phyloP scores from a whole-genome alignment of 2,888 invertebrate genomes.

The Acanthosoma haemorrhoidale region DNA sequence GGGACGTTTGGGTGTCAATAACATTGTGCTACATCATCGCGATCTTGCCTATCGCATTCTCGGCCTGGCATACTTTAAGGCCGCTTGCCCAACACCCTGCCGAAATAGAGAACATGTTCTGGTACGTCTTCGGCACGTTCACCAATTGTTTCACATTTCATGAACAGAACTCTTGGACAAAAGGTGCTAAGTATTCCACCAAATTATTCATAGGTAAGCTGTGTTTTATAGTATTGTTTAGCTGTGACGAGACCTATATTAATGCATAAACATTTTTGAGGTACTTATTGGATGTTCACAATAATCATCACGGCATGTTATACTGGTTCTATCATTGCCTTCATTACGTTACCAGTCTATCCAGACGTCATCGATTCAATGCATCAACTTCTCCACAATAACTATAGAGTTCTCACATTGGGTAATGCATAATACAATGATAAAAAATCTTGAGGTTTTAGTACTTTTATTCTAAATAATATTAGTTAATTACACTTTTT shows the following conservation, averaged over 20 bases:
- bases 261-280: slow-evolving; percentile 45
- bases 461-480: no score
- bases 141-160: slow-evolving; percentile 66
- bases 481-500: no score
- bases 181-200: slow-evolving; percentile 62
- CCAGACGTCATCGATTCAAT: slow-evolving; percentile 68
- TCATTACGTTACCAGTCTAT: slow-evolving; percentile 71
- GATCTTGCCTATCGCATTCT: slow-evolving; percentile 68
- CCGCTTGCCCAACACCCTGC: slow-evolving; percentile 63
- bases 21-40: slow-evolving; percentile 65
- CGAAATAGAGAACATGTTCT: slow-evolving; percentile 77
- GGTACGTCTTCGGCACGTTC: slow-evolving; percentile 81
- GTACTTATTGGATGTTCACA: slow-evolving; percentile 78
- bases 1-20: slow-evolving; percentile 72
- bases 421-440: slow-evolving; percentile 49
- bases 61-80: slow-evolving; percentile 61
- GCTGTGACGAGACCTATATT: neutral
- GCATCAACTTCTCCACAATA: slow-evolving; percentile 58
- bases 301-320: slow-evolving; percentile 79
- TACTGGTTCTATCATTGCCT: slow-evolving; percentile 78
- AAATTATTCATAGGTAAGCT: slow-evolving; percentile 63
- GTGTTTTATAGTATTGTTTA: neutral
- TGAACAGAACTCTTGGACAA: slow-evolving; percentile 66
- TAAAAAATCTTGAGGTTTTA: no score
- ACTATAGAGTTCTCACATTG: slow-evolving; percentile 66